These are phyloP conservation scores for Alloplasta piceator DNA, from an alignment of 2,888 invertebrate species.

Conservation along the genomic window DNA sequence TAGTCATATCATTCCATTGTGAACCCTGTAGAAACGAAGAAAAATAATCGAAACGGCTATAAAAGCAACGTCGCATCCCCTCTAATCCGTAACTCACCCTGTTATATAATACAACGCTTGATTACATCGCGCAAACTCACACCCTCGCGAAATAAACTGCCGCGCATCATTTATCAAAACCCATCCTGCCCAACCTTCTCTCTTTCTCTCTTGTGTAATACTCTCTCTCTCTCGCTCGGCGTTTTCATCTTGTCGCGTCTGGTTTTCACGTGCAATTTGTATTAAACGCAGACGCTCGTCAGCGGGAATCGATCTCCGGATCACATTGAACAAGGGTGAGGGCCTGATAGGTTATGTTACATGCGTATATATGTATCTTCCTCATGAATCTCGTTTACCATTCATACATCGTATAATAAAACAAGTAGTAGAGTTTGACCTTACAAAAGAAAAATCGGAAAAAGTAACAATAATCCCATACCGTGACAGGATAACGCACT, in stretches of 20 bases:
- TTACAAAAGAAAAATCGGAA: background rate
- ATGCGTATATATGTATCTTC: background rate
- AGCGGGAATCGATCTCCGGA: constrained; percentile 73
- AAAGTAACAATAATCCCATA: constrained; percentile 4
- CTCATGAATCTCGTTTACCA: background rate
- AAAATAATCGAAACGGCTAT: constrained; percentile 58
- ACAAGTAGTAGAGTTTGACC: background rate
- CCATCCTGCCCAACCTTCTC: constrained; percentile 60
- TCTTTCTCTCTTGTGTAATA: constrained; percentile 48
- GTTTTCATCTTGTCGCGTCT: constrained; percentile 69
- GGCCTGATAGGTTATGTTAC: background rate
- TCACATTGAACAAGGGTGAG: constrained; percentile 8
- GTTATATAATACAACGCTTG: constrained; percentile 81
- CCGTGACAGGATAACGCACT: background rate
- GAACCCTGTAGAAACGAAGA: constrained; percentile 18
- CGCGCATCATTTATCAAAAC: constrained; percentile 80
- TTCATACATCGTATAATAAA: background rate
- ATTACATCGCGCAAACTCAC: constrained; percentile 77
- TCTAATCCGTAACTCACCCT: constrained; percentile 77
- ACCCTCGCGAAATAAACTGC: constrained; percentile 74
- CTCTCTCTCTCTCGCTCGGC: constrained; percentile 39
- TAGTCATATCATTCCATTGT: constrained; percentile 16
- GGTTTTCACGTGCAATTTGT: constrained; percentile 76
- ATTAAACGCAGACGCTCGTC: constrained; percentile 70
- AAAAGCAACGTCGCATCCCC: constrained; percentile 66